Evolutionary conservation across 2,888 invertebrate species (phyloP).

Genomic region (Drosophila nr. perissopoda): DNA sequence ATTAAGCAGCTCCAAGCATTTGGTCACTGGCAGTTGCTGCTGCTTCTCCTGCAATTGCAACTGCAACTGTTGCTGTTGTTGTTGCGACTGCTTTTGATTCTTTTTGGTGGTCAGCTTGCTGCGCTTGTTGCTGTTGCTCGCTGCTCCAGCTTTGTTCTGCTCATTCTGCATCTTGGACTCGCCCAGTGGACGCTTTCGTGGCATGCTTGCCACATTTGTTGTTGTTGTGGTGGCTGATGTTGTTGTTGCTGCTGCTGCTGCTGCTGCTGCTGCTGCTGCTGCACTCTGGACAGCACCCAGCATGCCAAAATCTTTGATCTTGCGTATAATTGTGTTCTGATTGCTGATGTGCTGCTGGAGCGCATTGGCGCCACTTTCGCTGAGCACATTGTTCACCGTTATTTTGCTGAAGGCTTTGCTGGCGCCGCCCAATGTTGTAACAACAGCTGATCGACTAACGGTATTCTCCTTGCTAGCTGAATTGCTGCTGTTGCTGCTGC

Average conservation of each 20-base stretch:
- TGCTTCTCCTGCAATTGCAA: slow-evolving; percentile 28
- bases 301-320: slow-evolving; percentile 84
- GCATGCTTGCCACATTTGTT: not conserved
- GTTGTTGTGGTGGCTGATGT: slow-evolving; percentile 2
- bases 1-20: slow-evolving; percentile 16
- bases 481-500: not conserved
- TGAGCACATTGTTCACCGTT: slow-evolving; percentile 81
- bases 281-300: slow-evolving; percentile 66
- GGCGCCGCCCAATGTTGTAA: slow-evolving; percentile 46
- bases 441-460: slow-evolving; percentile 42
- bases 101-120: slow-evolving; percentile 55
- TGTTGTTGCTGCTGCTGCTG: slow-evolving; percentile 30
- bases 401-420: slow-evolving; percentile 82
- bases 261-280: slow-evolving; percentile 25
- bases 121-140: slow-evolving; percentile 51
- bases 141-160: slow-evolving; percentile 36
- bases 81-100: slow-evolving; percentile 6
- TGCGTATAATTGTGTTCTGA: slow-evolving; percentile 83
- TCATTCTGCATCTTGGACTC: slow-evolving; percentile 54
- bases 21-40: slow-evolving; percentile 35
- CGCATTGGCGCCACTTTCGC: slow-evolving; percentile 77
- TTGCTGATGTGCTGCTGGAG: slow-evolving; percentile 73
- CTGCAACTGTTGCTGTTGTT: slow-evolving; percentile 46
- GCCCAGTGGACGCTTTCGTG: slow-evolving; percentile 68
- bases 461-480: slow-evolving; percentile 29